Conservation (phyloP, 1,140 invertebrate species). For the Nasonia giraulti region DNA sequence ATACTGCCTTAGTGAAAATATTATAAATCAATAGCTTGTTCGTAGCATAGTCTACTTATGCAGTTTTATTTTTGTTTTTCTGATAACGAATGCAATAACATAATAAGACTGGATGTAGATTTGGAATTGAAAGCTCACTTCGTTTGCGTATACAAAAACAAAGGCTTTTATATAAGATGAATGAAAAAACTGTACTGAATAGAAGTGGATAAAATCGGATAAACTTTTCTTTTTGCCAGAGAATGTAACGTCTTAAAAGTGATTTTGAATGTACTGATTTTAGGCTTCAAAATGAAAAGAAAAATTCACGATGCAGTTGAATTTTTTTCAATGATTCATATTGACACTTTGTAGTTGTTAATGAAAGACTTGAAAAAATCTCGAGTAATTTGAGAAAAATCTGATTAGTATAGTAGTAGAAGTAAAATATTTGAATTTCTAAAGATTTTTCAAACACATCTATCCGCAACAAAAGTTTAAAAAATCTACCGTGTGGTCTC, state of each 20-base stretch:
- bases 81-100: constrained; percentile 30
- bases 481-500: not conserved
- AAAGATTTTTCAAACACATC: constrained; percentile 2
- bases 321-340: not conserved
- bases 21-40: not conserved
- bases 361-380: not conserved
- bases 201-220: not conserved
- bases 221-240: constrained; percentile 32
- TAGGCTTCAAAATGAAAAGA: not conserved
- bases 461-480: not conserved
- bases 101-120: constrained; percentile 33
- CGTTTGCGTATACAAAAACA: not conserved
- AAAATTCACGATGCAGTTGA: not conserved
- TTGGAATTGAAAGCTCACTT: constrained; percentile 33
- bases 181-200: not conserved
- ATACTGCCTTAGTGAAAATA: not conserved
- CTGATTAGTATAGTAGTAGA: not conserved
- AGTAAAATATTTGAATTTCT: not conserved
- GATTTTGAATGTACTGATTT: not conserved
- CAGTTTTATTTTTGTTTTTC: constrained; percentile 12
- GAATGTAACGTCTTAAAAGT: not conserved
- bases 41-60: not conserved
- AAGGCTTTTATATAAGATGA: not conserved
- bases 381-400: too few species aligned
- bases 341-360: not conserved